These are phyloP conservation scores for Ancistrus triradiatus DNA, from an alignment of 2,113 vertebrate genomes.

Conservation along the genomic window DNA sequence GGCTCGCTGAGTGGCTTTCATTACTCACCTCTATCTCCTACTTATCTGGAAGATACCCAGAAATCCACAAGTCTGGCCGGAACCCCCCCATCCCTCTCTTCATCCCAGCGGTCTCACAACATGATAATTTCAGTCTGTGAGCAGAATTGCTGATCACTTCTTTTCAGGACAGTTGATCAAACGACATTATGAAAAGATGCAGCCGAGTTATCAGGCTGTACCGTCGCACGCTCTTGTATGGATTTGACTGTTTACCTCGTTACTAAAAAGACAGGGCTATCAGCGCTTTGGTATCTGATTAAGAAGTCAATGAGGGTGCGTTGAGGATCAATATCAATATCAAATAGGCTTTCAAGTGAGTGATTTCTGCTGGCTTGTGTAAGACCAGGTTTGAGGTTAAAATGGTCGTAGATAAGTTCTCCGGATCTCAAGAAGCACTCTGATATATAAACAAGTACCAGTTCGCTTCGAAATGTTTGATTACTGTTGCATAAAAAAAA, in stretches of 20 bases:
- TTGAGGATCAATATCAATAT: conserved; percentile 20
- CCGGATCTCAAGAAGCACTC: background rate
- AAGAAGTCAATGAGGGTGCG: conserved; percentile 6
- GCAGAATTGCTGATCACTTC: background rate
- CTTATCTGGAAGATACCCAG: conserved; percentile 33
- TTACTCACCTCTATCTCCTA: conserved; percentile 10
- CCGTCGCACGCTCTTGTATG: background rate
- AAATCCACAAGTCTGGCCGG: conserved; percentile 9
- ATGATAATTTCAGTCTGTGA: background rate
- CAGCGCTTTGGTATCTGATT: conserved; percentile 3
- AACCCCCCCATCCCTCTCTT: background rate
- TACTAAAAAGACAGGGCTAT: background rate
- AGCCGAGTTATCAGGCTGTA: background rate
- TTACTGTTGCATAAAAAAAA: too few species aligned
- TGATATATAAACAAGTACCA: too few species aligned
- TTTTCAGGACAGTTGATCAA: background rate
- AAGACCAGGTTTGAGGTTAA: background rate
- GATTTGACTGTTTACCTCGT: conserved; percentile 6
- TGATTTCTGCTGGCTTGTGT: background rate
- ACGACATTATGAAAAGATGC: background rate
- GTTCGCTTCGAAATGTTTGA: too few species aligned
- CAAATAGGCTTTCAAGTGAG: background rate
- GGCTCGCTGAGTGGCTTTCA: conserved; percentile 20
- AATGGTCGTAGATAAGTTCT: background rate
- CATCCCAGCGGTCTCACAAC: background rate